These are phyloP conservation scores for Botia kubotai DNA, from an alignment of 2,797 vertebrate genomes.

Conservation along the genomic window DNA sequence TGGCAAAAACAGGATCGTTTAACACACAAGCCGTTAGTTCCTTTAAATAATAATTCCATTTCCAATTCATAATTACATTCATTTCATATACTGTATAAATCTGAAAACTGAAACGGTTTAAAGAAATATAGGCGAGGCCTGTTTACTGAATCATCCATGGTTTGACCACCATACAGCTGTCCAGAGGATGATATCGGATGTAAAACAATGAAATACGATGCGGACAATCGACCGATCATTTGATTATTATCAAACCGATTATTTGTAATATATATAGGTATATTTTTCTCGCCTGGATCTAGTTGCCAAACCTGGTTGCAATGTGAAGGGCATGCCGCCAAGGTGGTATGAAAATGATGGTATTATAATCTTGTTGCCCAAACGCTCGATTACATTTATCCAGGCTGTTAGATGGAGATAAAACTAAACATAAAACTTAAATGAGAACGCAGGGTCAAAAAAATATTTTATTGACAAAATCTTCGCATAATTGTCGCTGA, in stretches of 20 bases:
- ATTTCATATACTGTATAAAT: not conserved
- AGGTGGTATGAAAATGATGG: not conserved
- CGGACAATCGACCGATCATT: not conserved
- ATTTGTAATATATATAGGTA: not conserved
- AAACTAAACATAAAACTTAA: too few species aligned
- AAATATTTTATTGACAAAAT: not conserved
- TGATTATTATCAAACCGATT: not conserved
- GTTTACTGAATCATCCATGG: not conserved
- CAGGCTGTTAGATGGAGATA: too few species aligned
- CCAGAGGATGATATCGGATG: not conserved
- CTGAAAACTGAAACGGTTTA: too few species aligned
- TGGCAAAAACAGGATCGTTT: too few species aligned
- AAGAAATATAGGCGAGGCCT: constrained; percentile 9
- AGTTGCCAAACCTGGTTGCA: not conserved
- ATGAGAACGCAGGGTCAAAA: not conserved
- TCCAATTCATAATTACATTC: not conserved
- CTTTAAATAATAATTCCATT: not conserved
- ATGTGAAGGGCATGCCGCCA: constrained; percentile 33
- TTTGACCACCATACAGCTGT: not conserved
- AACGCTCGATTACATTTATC: not conserved
- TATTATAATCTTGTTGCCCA: not conserved
- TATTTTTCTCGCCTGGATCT: not conserved
- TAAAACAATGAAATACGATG: not conserved
- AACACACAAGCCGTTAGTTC: not conserved
- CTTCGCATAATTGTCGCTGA: constrained; percentile 3